These are phyloP conservation scores for Cryptotermes secundus DNA, from an alignment of 1,140 invertebrate species.

Conservation along the genomic window DNA sequence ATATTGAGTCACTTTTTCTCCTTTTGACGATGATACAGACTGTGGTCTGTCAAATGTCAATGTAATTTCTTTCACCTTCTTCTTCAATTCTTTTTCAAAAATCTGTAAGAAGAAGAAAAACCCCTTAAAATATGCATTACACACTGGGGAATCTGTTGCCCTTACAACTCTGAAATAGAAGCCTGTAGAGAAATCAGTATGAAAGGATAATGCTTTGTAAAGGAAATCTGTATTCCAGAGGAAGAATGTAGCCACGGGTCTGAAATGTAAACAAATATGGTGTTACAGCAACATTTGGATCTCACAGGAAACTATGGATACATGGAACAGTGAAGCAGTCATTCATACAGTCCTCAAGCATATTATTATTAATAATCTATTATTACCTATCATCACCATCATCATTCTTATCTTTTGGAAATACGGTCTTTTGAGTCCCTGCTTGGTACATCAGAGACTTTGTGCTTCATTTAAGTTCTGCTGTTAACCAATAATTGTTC, in stretches of 20 bases:
- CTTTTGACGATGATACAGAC: conserved; percentile 49
- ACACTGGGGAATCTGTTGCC: conserved; percentile 15
- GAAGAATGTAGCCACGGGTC: neutral
- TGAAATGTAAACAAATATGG: neutral
- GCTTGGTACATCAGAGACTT: no score
- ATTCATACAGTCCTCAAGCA: no score
- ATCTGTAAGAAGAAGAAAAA: conserved; percentile 49
- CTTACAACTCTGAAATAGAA: neutral
- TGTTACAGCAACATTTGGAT: neutral
- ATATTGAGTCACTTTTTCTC: conserved; percentile 54
- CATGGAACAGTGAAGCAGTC: no score
- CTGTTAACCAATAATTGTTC: no score
- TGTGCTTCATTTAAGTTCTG: no score
- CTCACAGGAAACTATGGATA: no score
- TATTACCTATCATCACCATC: no score
- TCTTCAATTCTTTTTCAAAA: conserved; percentile 63
- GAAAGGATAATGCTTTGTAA: neutral
- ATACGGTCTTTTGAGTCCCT: no score
- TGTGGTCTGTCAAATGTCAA: conserved; percentile 62
- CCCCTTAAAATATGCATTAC: neutral
- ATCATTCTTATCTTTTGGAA: no score
- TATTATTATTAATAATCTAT: no score
- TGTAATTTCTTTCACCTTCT: conserved; percentile 60
- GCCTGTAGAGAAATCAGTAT: neutral
- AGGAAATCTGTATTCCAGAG: neutral